These are phyloP conservation scores for Probaryconus sp. DNA, from an alignment of 1,140 invertebrate genomes.

Conservation along the genomic window DNA sequence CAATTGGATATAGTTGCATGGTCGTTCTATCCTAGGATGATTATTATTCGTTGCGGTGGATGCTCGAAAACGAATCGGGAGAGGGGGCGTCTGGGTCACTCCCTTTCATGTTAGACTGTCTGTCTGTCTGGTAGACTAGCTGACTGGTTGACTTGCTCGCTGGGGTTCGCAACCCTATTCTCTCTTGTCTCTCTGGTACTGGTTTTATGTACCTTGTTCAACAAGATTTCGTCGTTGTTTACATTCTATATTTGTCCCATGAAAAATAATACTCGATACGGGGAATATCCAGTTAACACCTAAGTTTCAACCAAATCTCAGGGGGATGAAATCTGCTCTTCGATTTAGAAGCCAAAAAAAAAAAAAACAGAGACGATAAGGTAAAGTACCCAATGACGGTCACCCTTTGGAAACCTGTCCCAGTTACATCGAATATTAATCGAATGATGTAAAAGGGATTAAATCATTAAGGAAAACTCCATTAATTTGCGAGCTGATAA, in stretches of 20 bases:
- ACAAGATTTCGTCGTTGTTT: constrained; percentile 36
- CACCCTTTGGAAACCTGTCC: too few relatives aligned
- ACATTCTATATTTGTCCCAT: constrained; percentile 37
- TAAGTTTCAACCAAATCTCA: too few relatives aligned
- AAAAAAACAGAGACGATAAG: too few relatives aligned
- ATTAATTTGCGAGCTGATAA: too few relatives aligned
- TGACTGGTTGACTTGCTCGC: constrained; percentile 52
- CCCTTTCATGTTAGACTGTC: constrained; percentile 72
- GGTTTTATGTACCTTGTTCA: constrained; percentile 39
- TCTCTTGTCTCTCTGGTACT: constrained; percentile 15
- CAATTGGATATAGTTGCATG: too few relatives aligned
- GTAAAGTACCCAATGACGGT: too few relatives aligned
- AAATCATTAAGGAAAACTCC: too few relatives aligned
- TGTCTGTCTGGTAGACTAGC: constrained; percentile 64
- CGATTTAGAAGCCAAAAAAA: too few relatives aligned
- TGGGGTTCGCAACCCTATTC: constrained; percentile 71
- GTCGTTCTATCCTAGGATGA: constrained; percentile 17
- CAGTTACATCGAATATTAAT: too few relatives aligned
- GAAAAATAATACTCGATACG: constrained; percentile 25
- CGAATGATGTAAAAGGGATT: too few relatives aligned
- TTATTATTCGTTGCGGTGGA: constrained; percentile 63
- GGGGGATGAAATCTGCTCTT: too few relatives aligned
- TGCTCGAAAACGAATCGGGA: constrained; percentile 63
- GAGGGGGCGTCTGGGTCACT: constrained; percentile 77
- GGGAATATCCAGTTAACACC: too few relatives aligned